Percentiles rank a stretch among this genome's conserved stretches.
These are phyloP conservation scores for Cnemophilus loriae DNA, from an alignment of 2,113 vertebrate genomes.

Conservation along the genomic window DNA sequence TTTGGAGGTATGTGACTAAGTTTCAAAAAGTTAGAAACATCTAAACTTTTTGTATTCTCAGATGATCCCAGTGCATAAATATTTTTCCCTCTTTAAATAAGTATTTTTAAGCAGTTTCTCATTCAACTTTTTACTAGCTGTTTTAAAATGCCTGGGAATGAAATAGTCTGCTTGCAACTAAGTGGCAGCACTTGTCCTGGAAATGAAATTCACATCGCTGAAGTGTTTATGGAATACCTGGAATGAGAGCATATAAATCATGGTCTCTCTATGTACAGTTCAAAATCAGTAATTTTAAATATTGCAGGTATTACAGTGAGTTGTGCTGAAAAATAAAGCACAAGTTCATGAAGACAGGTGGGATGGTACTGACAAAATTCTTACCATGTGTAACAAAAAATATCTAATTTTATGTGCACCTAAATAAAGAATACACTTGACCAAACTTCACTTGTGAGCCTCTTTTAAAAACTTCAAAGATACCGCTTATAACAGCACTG, in stretches of 20 bases:
- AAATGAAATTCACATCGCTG: slow-evolving; percentile 36
- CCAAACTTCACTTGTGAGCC: not conserved
- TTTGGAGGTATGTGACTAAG: not conserved
- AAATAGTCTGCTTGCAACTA: not conserved
- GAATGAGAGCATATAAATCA: slow-evolving; percentile 1
- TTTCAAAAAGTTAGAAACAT: not conserved
- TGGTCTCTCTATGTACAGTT: not conserved
- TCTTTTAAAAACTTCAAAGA: not conserved
- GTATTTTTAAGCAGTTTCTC: not conserved
- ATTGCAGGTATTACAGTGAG: not conserved
- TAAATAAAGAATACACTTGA: slow-evolving; percentile 12
- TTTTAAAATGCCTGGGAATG: slow-evolving; percentile 8
- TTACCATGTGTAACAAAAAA: slow-evolving; percentile 8
- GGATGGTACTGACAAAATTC: not conserved
- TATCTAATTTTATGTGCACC: not conserved
- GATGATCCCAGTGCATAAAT: not conserved
- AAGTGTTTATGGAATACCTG: slow-evolving; percentile 47
- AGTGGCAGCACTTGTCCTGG: slow-evolving; percentile 5
- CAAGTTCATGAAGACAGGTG: not conserved
- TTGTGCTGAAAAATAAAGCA: not conserved
- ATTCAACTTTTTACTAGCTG: not conserved
- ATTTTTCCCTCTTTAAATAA: not conserved
- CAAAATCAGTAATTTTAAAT: not conserved
- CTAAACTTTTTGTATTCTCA: not conserved
- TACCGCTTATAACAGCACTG: not conserved